Conservation (phyloP, 64 coral and sea anemone species). For the Porites lutea region DNA sequence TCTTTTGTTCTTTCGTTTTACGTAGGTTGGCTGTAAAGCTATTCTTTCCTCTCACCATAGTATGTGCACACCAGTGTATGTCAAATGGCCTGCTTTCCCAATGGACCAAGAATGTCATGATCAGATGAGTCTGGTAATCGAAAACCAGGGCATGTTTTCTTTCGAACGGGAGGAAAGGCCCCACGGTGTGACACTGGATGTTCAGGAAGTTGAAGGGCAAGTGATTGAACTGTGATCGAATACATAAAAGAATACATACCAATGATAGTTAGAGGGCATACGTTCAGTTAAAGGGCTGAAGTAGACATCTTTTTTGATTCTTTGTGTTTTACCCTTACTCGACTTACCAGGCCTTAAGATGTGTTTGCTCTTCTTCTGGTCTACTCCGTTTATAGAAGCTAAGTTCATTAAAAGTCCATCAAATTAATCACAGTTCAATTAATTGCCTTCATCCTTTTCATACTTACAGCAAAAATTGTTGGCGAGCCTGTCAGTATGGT, state of each 20-base stretch:
- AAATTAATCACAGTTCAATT: too few species aligned
- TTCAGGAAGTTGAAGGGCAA: not conserved
- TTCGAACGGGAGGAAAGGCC: not conserved
- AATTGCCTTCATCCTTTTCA: too few species aligned
- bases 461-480: slow-evolving; percentile 3
- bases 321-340: too few species aligned
- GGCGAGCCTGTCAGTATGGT: not conserved
- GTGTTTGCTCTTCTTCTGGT: too few species aligned
- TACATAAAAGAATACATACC: too few species aligned
- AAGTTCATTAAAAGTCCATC: too few species aligned
- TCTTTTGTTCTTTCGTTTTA: not conserved
- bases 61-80: not conserved
- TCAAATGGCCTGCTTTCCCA: not conserved
- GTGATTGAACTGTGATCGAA: too few species aligned
- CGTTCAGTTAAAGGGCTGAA: too few species aligned
- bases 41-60: not conserved
- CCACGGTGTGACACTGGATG: not conserved
- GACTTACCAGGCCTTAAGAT: too few species aligned
- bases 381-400: too few species aligned
- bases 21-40: slow-evolving; percentile 10
- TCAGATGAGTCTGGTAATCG: not conserved
- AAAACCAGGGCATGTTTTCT: not conserved
- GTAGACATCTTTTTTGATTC: too few species aligned
- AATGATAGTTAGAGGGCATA: too few species aligned
- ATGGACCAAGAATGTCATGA: not conserved